A percentile compares a stretch with the other conserved stretches of the same genome.
Evolutionary conservation across 2,113 vertebrate species (phyloP).

Genomic region (Scomber scombrus): DNA sequence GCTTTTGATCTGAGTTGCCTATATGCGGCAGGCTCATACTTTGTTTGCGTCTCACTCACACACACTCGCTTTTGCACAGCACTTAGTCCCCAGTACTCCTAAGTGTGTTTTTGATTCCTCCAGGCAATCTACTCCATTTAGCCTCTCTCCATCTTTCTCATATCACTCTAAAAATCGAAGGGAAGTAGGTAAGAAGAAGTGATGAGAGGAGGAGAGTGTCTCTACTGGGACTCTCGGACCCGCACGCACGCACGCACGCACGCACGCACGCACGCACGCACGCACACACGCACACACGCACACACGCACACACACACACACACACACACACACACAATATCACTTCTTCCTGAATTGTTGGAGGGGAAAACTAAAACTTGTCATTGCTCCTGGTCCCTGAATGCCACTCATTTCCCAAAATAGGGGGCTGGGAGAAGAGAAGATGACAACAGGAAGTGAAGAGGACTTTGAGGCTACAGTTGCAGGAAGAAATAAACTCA

Average conservation of each 20-base stretch:
- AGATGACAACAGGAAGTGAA: not conserved
- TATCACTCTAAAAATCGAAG: constrained; percentile 70
- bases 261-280: no score
- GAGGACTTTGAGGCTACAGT: not conserved
- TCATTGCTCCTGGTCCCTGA: not conserved
- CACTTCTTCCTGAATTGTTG: constrained; percentile 18
- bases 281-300: constrained; percentile 22
- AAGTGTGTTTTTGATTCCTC: constrained; percentile 49
- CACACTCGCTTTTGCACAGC: constrained; percentile 12
- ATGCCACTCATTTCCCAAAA: constrained; percentile 10
- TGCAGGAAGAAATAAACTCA: not conserved
- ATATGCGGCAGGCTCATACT: not conserved
- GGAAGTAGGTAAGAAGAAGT: constrained; percentile 49
- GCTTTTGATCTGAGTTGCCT: constrained; percentile 40
- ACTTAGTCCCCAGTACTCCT: constrained; percentile 47
- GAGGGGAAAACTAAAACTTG: not conserved
- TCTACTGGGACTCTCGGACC: constrained; percentile 29
- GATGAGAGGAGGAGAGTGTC: constrained; percentile 52
- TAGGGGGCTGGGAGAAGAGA: not conserved
- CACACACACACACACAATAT: not conserved
- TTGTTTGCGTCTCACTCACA: not conserved
- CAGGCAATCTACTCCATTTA: constrained; percentile 66
- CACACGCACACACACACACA: not conserved
- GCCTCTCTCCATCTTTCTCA: constrained; percentile 60
- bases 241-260: not conserved